Conservation (phyloP, 2,797 vertebrate species). For the Gadopsis bispinosus region DNA sequence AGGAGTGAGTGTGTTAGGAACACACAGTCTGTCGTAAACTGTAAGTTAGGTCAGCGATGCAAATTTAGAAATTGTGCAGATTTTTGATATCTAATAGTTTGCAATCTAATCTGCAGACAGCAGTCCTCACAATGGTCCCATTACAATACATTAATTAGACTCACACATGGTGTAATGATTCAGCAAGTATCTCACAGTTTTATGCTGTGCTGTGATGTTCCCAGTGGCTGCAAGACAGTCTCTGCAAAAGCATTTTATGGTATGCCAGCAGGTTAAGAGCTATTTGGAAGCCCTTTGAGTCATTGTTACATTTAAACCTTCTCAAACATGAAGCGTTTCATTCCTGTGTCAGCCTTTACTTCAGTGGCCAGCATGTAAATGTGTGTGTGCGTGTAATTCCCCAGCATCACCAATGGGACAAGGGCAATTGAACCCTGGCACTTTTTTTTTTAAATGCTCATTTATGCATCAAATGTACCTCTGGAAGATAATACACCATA, state of each 20-base stretch:
- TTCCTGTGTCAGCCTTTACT: conserved; percentile 66
- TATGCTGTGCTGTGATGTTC: conserved; percentile 57
- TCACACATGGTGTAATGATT: conserved; percentile 65
- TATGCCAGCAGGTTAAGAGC: conserved; percentile 74
- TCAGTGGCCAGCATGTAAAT: conserved; percentile 51
- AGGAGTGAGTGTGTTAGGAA: no score
- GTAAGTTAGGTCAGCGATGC: background rate
- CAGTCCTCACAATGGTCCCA: conserved; percentile 21
- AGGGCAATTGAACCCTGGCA: conserved; percentile 76
- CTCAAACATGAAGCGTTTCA: conserved; percentile 72
- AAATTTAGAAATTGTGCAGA: conserved; percentile 4
- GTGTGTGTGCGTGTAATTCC: conserved; percentile 49
- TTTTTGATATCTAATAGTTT: conserved; percentile 19
- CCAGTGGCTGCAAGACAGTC: conserved; percentile 48
- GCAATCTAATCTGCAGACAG: conserved; percentile 31
- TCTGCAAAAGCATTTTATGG: conserved; percentile 60
- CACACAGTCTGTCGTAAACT: background rate
- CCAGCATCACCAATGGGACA: conserved; percentile 68
- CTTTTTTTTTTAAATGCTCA: conserved; percentile 79
- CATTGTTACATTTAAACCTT: conserved; percentile 69
- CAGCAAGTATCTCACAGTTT: conserved; percentile 53
- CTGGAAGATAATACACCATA: conserved; percentile 75
- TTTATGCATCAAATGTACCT: conserved; percentile 78
- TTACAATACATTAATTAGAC: conserved; percentile 60
- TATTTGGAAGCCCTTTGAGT: conserved; percentile 72